A percentile compares a stretch with the other conserved stretches of the same genome.
phyloP scores from a whole-genome alignment of 1,140 invertebrate genomes.

The Drosophila obscura region DNA sequence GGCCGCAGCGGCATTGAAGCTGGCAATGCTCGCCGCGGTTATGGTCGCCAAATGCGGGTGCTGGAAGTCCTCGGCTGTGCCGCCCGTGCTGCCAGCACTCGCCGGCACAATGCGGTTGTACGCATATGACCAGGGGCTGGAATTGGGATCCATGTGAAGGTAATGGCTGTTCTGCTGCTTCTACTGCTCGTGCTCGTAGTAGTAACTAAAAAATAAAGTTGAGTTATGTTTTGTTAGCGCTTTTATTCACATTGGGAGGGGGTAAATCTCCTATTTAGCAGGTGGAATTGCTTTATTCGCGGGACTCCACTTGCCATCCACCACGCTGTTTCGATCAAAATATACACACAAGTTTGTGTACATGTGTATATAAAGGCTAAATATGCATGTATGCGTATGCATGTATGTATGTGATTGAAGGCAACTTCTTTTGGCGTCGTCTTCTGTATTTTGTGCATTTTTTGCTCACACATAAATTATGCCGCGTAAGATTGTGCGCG shows the following conservation, averaged over 20 bases:
- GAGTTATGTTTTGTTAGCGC: not conserved
- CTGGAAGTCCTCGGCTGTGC: constrained; percentile 78
- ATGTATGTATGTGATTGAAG: not conserved
- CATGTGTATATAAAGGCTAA: constrained; percentile 4
- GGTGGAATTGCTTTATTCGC: not conserved
- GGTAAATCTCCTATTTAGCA: not conserved
- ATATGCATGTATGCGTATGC: not conserved
- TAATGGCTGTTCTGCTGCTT: constrained; percentile 48
- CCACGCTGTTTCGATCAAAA: not conserved
- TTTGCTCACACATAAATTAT: not conserved
- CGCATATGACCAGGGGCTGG: constrained; percentile 81
- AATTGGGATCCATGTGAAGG: constrained; percentile 76
- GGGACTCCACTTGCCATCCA: no score
- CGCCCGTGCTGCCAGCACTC: constrained; percentile 65
- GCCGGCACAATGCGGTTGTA: constrained; percentile 81
- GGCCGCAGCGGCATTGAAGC: constrained; percentile 78
- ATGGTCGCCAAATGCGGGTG: constrained; percentile 78
- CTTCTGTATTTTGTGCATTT: not conserved
- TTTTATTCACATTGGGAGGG: not conserved
- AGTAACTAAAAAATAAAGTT: constrained; percentile 28
- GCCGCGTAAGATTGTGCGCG: no score
- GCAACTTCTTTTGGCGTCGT: no score
- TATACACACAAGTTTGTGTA: constrained; percentile 10
- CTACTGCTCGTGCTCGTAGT: constrained; percentile 27
- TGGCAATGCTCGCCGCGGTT: constrained; percentile 74